These are phyloP conservation scores for Heterodera filipjevi DNA, from an alignment of 2,888 invertebrate species.

Conservation along the genomic window DNA sequence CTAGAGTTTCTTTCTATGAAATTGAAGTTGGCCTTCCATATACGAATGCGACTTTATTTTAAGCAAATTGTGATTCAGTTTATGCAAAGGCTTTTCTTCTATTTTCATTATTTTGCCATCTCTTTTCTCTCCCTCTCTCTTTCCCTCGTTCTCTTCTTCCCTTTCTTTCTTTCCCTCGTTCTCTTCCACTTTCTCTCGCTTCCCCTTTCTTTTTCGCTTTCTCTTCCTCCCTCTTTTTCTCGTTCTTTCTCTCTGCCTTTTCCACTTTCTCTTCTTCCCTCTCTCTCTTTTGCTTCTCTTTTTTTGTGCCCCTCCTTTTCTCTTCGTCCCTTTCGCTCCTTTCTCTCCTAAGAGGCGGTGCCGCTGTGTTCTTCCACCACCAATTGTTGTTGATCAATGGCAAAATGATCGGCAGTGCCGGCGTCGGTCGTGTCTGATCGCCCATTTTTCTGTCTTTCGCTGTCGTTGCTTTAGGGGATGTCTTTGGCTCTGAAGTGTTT, in stretches of 20 bases:
- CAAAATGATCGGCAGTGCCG: constrained; percentile 20
- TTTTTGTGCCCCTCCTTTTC: constrained; percentile 4
- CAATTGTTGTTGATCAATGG: constrained; percentile 28
- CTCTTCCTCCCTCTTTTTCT: neutral
- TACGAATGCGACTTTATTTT: too few relatives aligned
- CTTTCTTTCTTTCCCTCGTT: too few relatives aligned
- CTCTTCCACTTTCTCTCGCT: too few relatives aligned
- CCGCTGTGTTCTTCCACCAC: constrained; percentile 30
- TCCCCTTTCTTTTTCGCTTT: neutral
- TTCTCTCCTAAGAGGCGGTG: constrained; percentile 15
- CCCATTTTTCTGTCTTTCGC: neutral
- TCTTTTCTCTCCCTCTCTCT: too few relatives aligned
- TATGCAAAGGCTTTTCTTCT: too few relatives aligned
- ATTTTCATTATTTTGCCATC: too few relatives aligned
- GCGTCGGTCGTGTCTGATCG: constrained; percentile 14
- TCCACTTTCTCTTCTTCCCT: neutral
- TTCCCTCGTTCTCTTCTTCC: too few relatives aligned
- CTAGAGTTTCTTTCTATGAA: too few relatives aligned
- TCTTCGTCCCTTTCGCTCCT: neutral
- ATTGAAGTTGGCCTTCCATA: too few relatives aligned
- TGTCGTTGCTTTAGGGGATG: neutral
- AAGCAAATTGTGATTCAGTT: too few relatives aligned
- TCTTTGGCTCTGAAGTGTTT: neutral
- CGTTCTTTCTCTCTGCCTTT: neutral
- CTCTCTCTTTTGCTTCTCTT: neutral